Base-by-base conservation (phyloP, 2,888 invertebrate genomes). In the Leptopterna dolabrata region DNA sequence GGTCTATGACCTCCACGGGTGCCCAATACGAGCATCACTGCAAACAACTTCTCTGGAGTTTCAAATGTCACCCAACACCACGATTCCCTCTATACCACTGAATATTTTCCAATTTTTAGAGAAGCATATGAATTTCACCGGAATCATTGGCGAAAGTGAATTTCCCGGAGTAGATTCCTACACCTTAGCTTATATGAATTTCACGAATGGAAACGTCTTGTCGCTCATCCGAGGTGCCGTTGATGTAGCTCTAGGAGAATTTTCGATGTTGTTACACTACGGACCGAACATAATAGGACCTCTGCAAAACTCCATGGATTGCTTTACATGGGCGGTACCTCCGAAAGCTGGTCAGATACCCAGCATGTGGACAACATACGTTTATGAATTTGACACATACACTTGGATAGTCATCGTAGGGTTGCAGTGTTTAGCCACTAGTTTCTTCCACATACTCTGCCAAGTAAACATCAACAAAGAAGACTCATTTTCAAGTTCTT, bases 271-370 rank as follows among this genome's bases (percentile, higher is more conserved):
- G 41, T 86, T 90, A 19, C 90, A 90, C 83, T 87, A 88, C 29
- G 89, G 90, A 73, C 88, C 89, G 1, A 88, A 89, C 13, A 88
- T 90, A 0, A 88, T 88, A 14, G 89, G 90, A 29, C 89, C 90
- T 11, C 89, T 89, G 76, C 90, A 90, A 87, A 90, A 89, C 11
- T 88, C 89, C 76, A 90, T 90, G 89, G 90, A 90, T 29, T 90
- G 90, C 73, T 90, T 90, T 80, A 90, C 90, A 0, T 90, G 90
- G 90, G 90, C 90, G 9, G 90, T 90, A 11, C 90, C 90, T 0
- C 82, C 89, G 19, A 90, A 90, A 24, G 90, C 90, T 43, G 90
- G 90, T n/a, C 82, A 84, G 1, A 89, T 89, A 13, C 90, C 90
- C 0, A 90, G 90, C 29, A 89, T 90, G 41, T 90, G 90, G 90